Conservation (phyloP, 2,888 invertebrate genomes). For the Petrophora chlorosata region DNA sequence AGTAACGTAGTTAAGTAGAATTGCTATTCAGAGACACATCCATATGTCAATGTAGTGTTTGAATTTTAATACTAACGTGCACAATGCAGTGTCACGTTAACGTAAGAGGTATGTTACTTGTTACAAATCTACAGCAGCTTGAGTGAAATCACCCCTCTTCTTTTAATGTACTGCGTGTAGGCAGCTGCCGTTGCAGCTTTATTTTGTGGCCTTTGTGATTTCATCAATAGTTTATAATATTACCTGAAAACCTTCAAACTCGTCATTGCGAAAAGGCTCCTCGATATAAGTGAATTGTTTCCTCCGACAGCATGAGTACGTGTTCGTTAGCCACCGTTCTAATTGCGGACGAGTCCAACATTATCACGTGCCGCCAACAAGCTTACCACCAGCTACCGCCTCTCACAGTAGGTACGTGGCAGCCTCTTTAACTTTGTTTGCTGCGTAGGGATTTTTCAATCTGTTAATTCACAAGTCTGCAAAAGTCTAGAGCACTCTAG, state of each 20-base stretch:
- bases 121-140: too few relatives aligned
- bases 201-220: background rate
- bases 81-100: too few relatives aligned
- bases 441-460: constrained; percentile 38
- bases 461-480: constrained; percentile 1
- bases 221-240: background rate
- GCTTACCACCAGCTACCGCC: constrained; percentile 20
- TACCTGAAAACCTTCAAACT: background rate
- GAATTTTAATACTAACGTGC: too few relatives aligned
- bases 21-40: too few relatives aligned
- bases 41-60: too few relatives aligned
- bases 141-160: too few relatives aligned
- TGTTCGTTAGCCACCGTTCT: constrained; percentile 44
- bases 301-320: constrained; percentile 32
- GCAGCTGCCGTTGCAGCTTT: too few relatives aligned
- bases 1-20: too few relatives aligned
- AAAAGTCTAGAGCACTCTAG: background rate
- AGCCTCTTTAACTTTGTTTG: constrained; percentile 35
- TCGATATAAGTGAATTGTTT: constrained; percentile 36
- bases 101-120: too few relatives aligned
- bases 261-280: constrained; percentile 22
- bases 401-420: constrained; percentile 25
- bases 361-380: constrained; percentile 44
- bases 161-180: too few relatives aligned
- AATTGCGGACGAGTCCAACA: constrained; percentile 40